These are phyloP conservation scores for Saguinus midas DNA, from an alignment of 2,113 vertebrate species.

Conservation along the genomic window DNA sequence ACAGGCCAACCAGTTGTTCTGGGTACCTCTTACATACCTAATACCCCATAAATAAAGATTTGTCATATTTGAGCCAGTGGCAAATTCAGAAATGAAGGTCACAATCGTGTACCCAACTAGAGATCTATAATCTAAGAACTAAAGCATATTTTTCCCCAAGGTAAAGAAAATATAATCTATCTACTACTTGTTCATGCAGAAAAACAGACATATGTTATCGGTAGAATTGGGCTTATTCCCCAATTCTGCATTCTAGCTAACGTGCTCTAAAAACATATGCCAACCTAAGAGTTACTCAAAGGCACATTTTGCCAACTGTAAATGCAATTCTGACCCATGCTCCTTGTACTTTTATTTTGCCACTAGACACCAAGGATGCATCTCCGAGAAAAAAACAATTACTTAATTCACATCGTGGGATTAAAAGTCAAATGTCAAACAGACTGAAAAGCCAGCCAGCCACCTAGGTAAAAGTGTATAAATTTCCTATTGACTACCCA, in stretches of 20 bases:
- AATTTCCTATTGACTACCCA: constrained; percentile 13
- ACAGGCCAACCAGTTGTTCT: constrained; percentile 15
- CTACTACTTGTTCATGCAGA: constrained; percentile 6
- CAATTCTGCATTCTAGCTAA: constrained; percentile 48
- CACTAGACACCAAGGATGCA: neutral
- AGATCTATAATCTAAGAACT: constrained; percentile 32
- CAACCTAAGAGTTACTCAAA: constrained; percentile 48
- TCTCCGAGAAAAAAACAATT: constrained; percentile 31
- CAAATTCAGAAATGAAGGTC: constrained; percentile 49
- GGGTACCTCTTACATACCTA: neutral
- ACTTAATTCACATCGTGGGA: constrained; percentile 24
- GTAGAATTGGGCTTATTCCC: neutral
- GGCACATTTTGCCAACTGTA: constrained; percentile 1
- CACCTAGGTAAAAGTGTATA: neutral
- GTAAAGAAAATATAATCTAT: neutral
- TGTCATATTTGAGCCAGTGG: neutral
- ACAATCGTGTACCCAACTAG: constrained; percentile 35
- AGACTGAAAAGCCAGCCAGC: constrained; percentile 13
- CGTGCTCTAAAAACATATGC: constrained; percentile 18
- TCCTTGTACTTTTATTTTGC: constrained; percentile 46
- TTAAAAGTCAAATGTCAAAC: constrained; percentile 49
- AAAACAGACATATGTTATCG: neutral
- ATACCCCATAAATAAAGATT: neutral
- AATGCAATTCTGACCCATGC: constrained; percentile 44
- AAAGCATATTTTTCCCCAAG: neutral